Conservation (phyloP, 2,113 vertebrate species). For the Motacilla tschutschensis region DNA sequence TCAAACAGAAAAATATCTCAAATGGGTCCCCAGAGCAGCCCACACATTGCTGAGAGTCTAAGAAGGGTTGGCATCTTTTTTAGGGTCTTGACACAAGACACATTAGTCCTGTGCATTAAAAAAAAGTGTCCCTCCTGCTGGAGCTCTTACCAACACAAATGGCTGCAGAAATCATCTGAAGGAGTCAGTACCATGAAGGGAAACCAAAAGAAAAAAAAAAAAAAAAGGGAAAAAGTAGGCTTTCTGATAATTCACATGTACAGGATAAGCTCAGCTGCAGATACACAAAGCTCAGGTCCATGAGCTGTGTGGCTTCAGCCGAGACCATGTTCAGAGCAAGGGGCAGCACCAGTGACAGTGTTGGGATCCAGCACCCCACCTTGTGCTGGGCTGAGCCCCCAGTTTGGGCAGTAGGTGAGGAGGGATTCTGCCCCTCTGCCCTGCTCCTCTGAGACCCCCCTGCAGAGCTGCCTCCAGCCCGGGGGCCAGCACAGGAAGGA, state of each 20-base stretch:
- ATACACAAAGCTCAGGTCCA: background rate
- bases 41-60: background rate
- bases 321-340: rapidly evolving
- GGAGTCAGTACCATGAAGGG: background rate
- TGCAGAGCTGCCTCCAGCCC: background rate
- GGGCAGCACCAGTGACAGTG: background rate
- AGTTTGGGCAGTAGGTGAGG: background rate
- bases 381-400: background rate
- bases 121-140: background rate
- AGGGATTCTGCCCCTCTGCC: background rate
- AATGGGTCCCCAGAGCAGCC: background rate
- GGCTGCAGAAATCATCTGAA: background rate
- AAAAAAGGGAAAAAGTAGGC: background rate
- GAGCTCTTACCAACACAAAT: background rate
- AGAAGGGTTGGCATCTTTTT: background rate
- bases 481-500: background rate
- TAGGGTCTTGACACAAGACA: background rate
- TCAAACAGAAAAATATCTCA: background rate
- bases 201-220: background rate
- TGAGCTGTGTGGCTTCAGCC: background rate
- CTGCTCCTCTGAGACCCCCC: background rate
- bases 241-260: background rate
- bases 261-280: background rate
- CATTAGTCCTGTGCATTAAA: background rate
- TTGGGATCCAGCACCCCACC: background rate